Conservation (phyloP, 2,797 vertebrate genomes). For the Thamnophis elegans region DNA sequence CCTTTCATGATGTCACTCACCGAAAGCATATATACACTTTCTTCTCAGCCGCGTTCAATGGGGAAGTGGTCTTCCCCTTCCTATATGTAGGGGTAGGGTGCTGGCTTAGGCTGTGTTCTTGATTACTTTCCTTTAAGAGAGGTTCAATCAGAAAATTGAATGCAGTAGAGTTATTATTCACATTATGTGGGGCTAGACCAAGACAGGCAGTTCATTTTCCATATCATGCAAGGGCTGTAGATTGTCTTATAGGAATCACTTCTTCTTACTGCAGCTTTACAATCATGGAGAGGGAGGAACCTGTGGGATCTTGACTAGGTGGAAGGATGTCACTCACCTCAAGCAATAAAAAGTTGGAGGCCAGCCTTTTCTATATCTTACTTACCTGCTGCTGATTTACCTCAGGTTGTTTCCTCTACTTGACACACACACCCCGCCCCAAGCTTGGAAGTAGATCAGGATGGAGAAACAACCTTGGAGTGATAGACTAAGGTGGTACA, state of each 20-base stretch:
- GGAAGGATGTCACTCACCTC: background rate
- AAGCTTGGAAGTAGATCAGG: background rate
- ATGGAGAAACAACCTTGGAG: background rate
- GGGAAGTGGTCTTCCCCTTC: constrained; percentile 9
- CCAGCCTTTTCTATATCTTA: background rate
- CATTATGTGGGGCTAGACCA: background rate
- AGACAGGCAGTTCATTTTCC: background rate
- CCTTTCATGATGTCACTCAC: constrained; percentile 22
- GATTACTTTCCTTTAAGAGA: background rate
- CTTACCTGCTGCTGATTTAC: background rate
- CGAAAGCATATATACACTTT: constrained; percentile 36
- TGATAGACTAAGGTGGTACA: background rate
- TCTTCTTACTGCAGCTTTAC: background rate
- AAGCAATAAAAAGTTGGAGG: background rate
- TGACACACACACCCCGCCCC: background rate
- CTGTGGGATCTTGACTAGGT: background rate
- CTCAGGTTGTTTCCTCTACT: background rate
- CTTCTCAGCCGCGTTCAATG: background rate
- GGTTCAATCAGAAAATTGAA: background rate
- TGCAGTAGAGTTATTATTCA: no score
- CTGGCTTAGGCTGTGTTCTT: constrained; percentile 1
- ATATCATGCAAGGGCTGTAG: background rate
- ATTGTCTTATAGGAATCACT: background rate
- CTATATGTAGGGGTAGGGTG: constrained; percentile 16
- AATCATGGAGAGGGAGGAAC: background rate